Evolutionary conservation across 2,113 vertebrate genomes (phyloP).

Genomic region (Xenopus tropicalis): DNA sequence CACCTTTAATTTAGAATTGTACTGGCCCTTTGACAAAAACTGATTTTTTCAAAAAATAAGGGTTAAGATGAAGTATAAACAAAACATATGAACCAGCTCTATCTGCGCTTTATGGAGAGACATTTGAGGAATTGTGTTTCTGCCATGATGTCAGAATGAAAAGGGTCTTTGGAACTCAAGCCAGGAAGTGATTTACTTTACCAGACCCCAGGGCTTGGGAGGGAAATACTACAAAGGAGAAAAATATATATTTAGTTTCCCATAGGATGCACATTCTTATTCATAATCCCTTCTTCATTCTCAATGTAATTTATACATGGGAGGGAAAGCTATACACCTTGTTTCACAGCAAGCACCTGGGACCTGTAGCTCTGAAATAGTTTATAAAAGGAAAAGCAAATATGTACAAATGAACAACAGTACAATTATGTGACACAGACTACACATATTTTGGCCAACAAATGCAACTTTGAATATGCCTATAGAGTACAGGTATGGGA

Average conservation of each 20-base stretch:
- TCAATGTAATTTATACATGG: slow-evolving; percentile 3
- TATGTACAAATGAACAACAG: background rate
- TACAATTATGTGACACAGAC: background rate
- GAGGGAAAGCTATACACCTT: slow-evolving; percentile 8
- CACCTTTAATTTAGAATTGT: too few relatives aligned
- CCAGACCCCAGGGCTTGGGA: slow-evolving; percentile 37
- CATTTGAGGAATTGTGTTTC: slow-evolving; percentile 16
- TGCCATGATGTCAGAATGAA: slow-evolving; percentile 29
- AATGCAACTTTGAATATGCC: background rate
- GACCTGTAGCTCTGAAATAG: too few relatives aligned
- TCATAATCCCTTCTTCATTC: slow-evolving; percentile 18
- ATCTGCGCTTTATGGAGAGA: slow-evolving; percentile 13
- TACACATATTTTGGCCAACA: background rate
- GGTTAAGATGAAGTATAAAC: too few relatives aligned
- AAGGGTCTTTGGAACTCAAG: slow-evolving; percentile 36
- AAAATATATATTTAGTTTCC: slow-evolving; percentile 31
- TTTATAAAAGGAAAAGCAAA: slow-evolving; percentile 2
- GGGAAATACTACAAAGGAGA: slow-evolving; percentile 25
- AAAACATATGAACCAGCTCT: background rate
- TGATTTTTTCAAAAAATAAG: too few relatives aligned
- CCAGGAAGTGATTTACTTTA: slow-evolving; percentile 41
- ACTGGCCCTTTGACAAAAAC: too few relatives aligned
- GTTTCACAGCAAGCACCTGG: background rate
- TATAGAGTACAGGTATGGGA: too few relatives aligned
- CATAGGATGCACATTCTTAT: slow-evolving; percentile 33